Evolutionary conservation across 1,140 invertebrate species (phyloP).

Genomic region (Theocolax elegans): DNA sequence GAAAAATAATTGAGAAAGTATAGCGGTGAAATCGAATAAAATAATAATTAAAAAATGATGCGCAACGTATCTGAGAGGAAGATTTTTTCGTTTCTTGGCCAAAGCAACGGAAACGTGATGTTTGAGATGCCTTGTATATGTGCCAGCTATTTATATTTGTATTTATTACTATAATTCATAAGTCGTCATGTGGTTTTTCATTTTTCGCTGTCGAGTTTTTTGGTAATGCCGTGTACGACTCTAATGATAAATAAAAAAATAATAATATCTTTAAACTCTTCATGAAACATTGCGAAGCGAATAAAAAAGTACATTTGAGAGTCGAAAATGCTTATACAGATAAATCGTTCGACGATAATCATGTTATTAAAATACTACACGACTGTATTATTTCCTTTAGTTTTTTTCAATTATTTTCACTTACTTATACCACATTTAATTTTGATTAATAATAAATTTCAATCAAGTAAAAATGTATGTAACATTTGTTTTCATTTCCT

Average conservation of each 20-base stretch:
- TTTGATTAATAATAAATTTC: conserved; percentile 30
- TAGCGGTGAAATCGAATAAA: conserved; percentile 39
- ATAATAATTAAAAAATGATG: conserved; percentile 36
- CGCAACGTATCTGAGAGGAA: conserved; percentile 40
- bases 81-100: conserved; percentile 44
- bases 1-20: conserved; percentile 31
- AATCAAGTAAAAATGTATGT: conserved; percentile 11
- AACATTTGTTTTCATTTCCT: conserved; percentile 2
- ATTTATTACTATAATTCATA: conserved; percentile 54
- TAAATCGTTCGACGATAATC: conserved; percentile 9
- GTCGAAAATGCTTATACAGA: not conserved
- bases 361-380: conserved; percentile 26
- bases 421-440: not conserved
- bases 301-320: not conserved
- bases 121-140: conserved; percentile 63
- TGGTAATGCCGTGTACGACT: not conserved
- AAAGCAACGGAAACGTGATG: conserved; percentile 54
- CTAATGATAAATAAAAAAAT: conserved; percentile 11
- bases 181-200: conserved; percentile 33
- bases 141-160: conserved; percentile 63
- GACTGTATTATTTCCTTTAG: conserved; percentile 13
- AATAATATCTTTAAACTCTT: not conserved
- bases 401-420: not conserved
- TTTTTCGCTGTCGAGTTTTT: conserved; percentile 22
- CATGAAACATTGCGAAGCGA: not conserved